Base-by-base conservation (phyloP, 2,888 invertebrate species). In the Amphipoea lucens region DNA sequence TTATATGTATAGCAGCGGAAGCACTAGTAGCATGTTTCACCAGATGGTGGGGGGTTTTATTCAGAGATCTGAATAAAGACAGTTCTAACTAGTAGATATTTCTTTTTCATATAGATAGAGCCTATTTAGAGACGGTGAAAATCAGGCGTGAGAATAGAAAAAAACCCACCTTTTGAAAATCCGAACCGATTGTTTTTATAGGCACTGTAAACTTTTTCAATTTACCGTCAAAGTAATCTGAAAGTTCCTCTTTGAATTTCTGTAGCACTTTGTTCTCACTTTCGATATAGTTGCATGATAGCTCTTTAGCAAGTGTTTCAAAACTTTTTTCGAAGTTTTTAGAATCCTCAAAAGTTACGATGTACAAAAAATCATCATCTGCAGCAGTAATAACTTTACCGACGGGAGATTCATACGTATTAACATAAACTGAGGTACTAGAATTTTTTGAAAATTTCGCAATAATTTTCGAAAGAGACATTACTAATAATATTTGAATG, bases 91-190 rank as follows among this genome's bases (percentile, higher is more conserved):
- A 77, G 42, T 36, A 77, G 45, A 36, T 36, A 60, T 76, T 36
- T 75, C 23, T 2, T 45, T 40, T 62, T n/a, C 12, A 17, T 60
- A 45, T 20, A n/a, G 7, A 14, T 51, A 36, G 0, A 40, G 17
- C 36, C 54, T 74, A 74, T 36, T 20, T 12, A 45, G 14, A 36
- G 14, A 9, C 1, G 36, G n/a, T 57, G 4, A 29, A 40, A 66
- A 20, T 17, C n/a, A 42, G 6, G 5, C 1, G 2, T 2, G 20
- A 48, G 2, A n/a, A 60, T n/a, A 42, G 17, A 66, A 66, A 6
- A 14, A 51, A 63, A 82, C 79, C 57, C 86, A 96, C 97, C 93
- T 95, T 95, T 91, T 96, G 96, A 91, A 96, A 97, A 63, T 95
- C 93, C 0, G 96, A 94, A 20, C 97, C 97, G 84, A 93, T 87